These are phyloP conservation scores for Discoglossus pictus DNA, from an alignment of 2,797 vertebrate genomes.

Conservation along the genomic window DNA sequence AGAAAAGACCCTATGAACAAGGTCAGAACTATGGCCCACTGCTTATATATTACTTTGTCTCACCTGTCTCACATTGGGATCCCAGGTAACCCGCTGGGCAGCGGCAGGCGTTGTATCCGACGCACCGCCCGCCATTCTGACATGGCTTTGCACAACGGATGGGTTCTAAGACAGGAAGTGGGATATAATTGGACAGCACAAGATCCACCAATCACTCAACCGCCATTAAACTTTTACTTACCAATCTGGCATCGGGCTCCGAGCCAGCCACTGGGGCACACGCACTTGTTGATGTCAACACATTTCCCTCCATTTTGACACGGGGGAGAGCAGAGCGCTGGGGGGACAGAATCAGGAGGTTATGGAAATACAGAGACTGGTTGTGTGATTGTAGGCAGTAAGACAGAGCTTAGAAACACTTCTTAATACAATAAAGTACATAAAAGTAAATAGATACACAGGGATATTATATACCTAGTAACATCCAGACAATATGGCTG, in stretches of 20 bases:
- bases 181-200: too few species aligned
- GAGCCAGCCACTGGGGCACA: constrained; percentile 71
- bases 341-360: constrained; percentile 5
- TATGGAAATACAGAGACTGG: background rate
- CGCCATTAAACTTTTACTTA: too few species aligned
- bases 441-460: too few species aligned
- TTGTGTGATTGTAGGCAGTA: too few species aligned
- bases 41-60: too few species aligned
- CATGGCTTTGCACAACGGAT: constrained; percentile 71
- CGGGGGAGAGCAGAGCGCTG: constrained; percentile 75
- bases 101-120: constrained; percentile 74
- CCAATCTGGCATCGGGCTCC: constrained; percentile 81
- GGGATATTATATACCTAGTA: too few species aligned
- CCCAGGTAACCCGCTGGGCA: constrained; percentile 71
- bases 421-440: too few species aligned
- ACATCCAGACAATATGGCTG: too few species aligned
- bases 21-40: too few species aligned
- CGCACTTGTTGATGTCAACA: constrained; percentile 79
- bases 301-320: constrained; percentile 77
- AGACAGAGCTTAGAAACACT: too few species aligned
- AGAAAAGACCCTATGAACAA: too few species aligned
- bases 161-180: constrained; percentile 67
- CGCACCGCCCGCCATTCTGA: constrained; percentile 71
- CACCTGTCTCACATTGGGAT: constrained; percentile 72
- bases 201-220: too few species aligned